Percentiles rank a stretch among this genome's conserved stretches.
Conservation (phyloP, 2,888 invertebrate genomes). For the Latheticus oryzae region DNA sequence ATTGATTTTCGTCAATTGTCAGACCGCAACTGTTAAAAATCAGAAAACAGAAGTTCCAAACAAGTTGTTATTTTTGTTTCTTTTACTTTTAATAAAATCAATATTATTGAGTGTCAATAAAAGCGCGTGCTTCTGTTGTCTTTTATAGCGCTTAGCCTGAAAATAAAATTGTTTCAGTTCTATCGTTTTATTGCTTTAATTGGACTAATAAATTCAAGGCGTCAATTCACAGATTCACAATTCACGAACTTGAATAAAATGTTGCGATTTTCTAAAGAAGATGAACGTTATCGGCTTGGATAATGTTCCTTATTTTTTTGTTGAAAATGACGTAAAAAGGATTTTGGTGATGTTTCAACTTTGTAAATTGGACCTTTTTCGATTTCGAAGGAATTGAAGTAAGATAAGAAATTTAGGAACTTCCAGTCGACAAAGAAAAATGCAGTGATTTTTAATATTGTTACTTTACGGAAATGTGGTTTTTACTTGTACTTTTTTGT, state of each 20-base stretch:
- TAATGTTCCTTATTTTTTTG: conserved; percentile 4
- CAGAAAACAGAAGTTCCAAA: not conserved
- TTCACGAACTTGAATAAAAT: no score
- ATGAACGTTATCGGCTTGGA: not conserved
- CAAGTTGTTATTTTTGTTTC: conserved; percentile 12
- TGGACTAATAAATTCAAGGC: conserved; percentile 37
- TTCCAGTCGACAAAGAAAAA: not conserved
- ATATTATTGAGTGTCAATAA: conserved; percentile 15
- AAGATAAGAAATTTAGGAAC: conserved; percentile 2
- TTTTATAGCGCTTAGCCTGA: conserved; percentile 26
- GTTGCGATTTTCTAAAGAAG: conserved; percentile 10
- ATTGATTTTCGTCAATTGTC: conserved; percentile 21
- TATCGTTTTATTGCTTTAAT: conserved; percentile 40
- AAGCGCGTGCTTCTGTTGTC: conserved; percentile 29
- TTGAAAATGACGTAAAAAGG: not conserved
- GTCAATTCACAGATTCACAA: conserved; percentile 37
- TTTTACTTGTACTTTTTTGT: no score
- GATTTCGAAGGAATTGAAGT: conserved; percentile 5
- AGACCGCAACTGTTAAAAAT: not conserved
- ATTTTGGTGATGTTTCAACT: not conserved
- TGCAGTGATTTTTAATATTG: no score
- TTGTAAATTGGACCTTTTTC: conserved; percentile 7
- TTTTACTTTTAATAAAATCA: conserved; percentile 4
- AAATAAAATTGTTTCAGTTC: conserved; percentile 27
- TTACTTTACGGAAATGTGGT: no score